A percentile compares a stretch with the other conserved stretches of the same genome.
phyloP scores from a whole-genome alignment of 2,797 vertebrate genomes.

The Masticophis lateralis region DNA sequence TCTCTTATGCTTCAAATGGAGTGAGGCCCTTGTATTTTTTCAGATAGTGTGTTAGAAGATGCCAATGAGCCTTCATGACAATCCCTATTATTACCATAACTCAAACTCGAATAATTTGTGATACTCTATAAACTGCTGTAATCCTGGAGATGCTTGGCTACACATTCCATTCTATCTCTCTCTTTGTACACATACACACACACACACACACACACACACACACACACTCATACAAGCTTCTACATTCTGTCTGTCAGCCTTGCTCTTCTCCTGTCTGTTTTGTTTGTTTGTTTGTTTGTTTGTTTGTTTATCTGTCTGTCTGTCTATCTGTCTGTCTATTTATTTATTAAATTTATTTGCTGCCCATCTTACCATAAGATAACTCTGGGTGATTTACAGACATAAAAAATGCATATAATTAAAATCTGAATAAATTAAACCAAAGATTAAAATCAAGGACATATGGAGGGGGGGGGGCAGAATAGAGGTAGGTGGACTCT shows the following conservation, averaged over 20 bases:
- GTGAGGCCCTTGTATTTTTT: background rate
- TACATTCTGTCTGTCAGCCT: background rate
- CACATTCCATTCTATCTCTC: background rate
- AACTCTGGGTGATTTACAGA: too few relatives aligned
- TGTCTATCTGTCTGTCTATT: too few relatives aligned
- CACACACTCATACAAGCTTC: too few relatives aligned
- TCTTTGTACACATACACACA: background rate
- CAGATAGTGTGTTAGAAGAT: background rate
- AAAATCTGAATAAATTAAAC: background rate
- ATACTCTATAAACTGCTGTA: background rate
- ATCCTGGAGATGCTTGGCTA: background rate
- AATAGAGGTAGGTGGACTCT: background rate
- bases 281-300: too few relatives aligned
- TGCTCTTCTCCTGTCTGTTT: accelerated
- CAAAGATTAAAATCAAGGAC: background rate
- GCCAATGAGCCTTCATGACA: background rate
- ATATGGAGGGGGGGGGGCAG: background rate
- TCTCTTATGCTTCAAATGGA: background rate
- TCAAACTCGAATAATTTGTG: background rate
- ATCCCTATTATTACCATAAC: too few relatives aligned
- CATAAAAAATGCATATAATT: background rate
- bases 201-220: too few relatives aligned
- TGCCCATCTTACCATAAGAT: background rate
- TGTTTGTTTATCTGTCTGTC: too few relatives aligned
- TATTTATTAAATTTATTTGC: background rate